phyloP scores from a whole-genome alignment of 2,888 invertebrate genomes.

The Ochropleura plecta region DNA sequence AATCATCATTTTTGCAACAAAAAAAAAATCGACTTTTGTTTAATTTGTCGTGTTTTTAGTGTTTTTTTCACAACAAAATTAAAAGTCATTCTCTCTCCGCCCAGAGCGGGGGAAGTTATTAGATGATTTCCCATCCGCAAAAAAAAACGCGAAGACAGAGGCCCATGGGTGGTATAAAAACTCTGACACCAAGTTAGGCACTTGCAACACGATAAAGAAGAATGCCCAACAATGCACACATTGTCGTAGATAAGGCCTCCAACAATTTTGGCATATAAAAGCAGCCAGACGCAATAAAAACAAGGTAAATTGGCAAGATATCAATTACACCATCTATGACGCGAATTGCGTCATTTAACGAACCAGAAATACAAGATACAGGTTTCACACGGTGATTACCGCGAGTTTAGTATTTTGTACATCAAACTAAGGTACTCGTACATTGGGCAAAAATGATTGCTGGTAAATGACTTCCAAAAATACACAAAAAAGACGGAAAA shows the following conservation, averaged over 20 bases:
- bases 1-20: too few relatives aligned
- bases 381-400: background rate
- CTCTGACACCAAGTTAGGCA: too few relatives aligned
- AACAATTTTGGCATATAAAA: background rate
- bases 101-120: too few relatives aligned
- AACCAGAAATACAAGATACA: background rate
- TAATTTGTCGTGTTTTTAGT: too few relatives aligned
- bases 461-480: background rate
- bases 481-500: too few relatives aligned
- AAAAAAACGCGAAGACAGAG: too few relatives aligned
- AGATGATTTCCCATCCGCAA: too few relatives aligned
- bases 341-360: slow-evolving; percentile 3
- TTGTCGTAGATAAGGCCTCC: background rate
- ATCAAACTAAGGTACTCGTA: background rate
- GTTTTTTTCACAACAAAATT: too few relatives aligned
- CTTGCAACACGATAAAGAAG: too few relatives aligned
- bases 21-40: too few relatives aligned
- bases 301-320: background rate
- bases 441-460: background rate
- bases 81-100: too few relatives aligned
- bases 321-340: slow-evolving; percentile 6
- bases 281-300: background rate
- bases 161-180: too few relatives aligned
- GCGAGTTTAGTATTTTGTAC: background rate
- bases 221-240: background rate